Evolutionary conservation across 2,888 invertebrate genomes (phyloP).

Genomic region (Ashinkailepas kermadecensis): DNA sequence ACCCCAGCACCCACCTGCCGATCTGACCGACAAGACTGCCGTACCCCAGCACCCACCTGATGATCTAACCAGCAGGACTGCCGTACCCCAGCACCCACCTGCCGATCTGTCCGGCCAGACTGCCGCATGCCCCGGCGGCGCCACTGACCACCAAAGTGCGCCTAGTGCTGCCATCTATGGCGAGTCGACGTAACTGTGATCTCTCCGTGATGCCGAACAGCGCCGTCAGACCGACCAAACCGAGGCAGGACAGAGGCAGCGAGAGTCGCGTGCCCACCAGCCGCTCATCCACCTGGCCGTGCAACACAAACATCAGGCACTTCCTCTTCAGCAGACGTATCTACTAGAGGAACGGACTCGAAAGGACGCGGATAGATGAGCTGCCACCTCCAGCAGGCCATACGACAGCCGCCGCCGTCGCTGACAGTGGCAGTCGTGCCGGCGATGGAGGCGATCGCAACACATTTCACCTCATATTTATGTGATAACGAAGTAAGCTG

Average conservation of each 20-base stretch:
- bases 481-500: no score
- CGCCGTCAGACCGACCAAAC: slow-evolving; percentile 2
- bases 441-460: no score
- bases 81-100: not conserved
- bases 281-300: not conserved
- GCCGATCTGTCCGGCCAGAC: not conserved
- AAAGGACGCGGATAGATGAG: no score
- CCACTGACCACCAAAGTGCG: slow-evolving; percentile 10
- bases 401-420: no score
- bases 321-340: no score
- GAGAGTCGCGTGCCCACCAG: not conserved
- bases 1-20: no score
- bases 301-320: not conserved
- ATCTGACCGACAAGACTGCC: no score
- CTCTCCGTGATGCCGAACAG: slow-evolving; percentile 9
- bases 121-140: not conserved
- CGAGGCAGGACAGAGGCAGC: not conserved
- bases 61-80: no score
- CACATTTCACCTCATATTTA: not conserved
- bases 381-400: no score
- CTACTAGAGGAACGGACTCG: no score
- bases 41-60: no score
- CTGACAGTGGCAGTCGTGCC: no score
- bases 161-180: not conserved
- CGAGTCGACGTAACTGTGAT: not conserved